Percentiles rank a stretch among this genome's conserved stretches.
phyloP scores from a whole-genome alignment of 2,888 invertebrate genomes.

The Lottia scabra region DNA sequence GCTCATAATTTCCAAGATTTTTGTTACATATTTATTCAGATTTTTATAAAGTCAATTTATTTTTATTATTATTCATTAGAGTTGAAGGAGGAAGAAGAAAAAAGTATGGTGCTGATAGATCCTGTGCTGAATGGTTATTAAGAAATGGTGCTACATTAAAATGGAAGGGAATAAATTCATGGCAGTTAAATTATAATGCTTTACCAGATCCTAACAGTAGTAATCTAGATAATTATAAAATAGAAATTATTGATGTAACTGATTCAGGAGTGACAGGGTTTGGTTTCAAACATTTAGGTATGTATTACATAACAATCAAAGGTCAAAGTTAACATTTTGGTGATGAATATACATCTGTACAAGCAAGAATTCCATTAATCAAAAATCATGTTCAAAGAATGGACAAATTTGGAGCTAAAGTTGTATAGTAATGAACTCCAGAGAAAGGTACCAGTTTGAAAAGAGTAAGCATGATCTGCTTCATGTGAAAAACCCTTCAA shows the following conservation, averaged over 20 bases:
- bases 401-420: too few relatives aligned
- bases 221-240: constrained; percentile 70
- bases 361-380: too few relatives aligned
- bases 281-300: constrained; percentile 86
- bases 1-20: too few relatives aligned
- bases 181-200: constrained; percentile 80
- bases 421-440: too few relatives aligned
- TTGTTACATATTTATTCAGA: too few relatives aligned
- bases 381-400: too few relatives aligned
- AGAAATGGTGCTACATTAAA: constrained; percentile 88
- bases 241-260: constrained; percentile 83
- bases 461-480: too few relatives aligned
- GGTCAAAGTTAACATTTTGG: neutral
- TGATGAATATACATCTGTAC: too few relatives aligned
- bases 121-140: constrained; percentile 95
- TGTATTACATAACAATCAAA: constrained; percentile 36
- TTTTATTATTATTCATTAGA: neutral
- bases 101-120: constrained; percentile 84
- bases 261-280: constrained; percentile 84
- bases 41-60: too few relatives aligned
- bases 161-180: constrained; percentile 74
- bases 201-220: constrained; percentile 73
- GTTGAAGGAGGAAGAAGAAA: constrained; percentile 56
- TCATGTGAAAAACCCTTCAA: too few relatives aligned
- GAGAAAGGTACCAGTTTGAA: too few relatives aligned